Evolutionary conservation across 2,797 vertebrate species (phyloP), one percentile per base, ranked within the genome.

Genomic region (Chromis chromis): DNA sequence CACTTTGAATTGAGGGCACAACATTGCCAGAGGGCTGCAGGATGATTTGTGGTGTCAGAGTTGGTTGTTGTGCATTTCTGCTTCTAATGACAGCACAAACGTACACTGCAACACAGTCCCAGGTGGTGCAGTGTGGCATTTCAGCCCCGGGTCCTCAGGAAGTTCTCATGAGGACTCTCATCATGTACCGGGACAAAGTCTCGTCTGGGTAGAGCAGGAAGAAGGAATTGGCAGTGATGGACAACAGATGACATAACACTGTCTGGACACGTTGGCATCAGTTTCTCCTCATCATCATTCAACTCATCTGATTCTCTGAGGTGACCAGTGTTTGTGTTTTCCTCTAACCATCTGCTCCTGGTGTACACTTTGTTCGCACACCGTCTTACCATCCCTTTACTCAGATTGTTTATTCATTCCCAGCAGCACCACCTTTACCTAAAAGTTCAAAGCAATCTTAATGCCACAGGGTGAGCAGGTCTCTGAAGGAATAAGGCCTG

Each of bases 1-100:
- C 57, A 11, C 21, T 70, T 59, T 81, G 27, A 74, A 87, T 82
- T 65, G 54, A 79, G 69, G 72, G 42, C 66, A 70, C 61, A 57
- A 57, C 3, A 48, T 60, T 63, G n/a, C 72, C 65, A 48, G 62
- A 49, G 22, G 76, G 59, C 54, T 61, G 36, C 21, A 55, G 54
- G 62, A 50, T 69, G 27, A 67, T 78, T 19, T 42, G 53, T 11
- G 17, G 33, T 40, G 24, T 76, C 33, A 57, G 33, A 59, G 19
- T 70, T 0, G 25, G 1, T 22, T 60, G 12, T 25, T 8, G 19
- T 19, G 28, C 3, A 25, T 65, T 66, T 76, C 39, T 54, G 27
- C 28, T 33, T 62, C n/a, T 59, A 27, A 52, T 46, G 28, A 53
- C 27, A 62, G 52, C 68, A 57, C 36, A 48, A 14, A 74, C 40